Percentiles rank a stretch among this genome's conserved stretches.
phyloP scores from a whole-genome alignment of 2,888 invertebrate species.

The Eumerus sabulonum region DNA sequence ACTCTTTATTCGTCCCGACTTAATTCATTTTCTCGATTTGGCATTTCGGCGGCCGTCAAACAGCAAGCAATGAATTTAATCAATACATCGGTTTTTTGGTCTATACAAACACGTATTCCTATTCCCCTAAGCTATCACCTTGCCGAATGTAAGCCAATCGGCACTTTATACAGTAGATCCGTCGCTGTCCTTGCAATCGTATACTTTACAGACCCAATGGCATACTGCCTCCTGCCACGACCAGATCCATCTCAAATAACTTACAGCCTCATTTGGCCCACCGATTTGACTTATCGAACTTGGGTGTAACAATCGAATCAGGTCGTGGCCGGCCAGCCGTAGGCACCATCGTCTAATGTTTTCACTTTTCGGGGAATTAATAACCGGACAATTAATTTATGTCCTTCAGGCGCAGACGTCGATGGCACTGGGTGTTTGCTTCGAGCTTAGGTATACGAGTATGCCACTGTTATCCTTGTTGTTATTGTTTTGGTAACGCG shows the following conservation, averaged over 20 bases:
- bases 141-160: too few relatives aligned
- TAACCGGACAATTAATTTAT: constrained; percentile 62
- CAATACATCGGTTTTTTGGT: too few relatives aligned
- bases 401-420: constrained; percentile 30
- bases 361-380: constrained; percentile 60
- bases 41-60: constrained; percentile 35
- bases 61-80: constrained; percentile 40
- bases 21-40: constrained; percentile 22
- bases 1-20: constrained; percentile 40
- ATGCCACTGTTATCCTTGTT: constrained; percentile 34
- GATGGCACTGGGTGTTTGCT: constrained; percentile 9
- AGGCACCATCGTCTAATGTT: constrained; percentile 57
- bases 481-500: constrained; percentile 31
- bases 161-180: constrained; percentile 36
- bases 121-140: too few relatives aligned
- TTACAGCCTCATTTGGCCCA: constrained; percentile 39
- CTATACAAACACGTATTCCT: constrained; percentile 6
- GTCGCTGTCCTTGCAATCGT: too few relatives aligned
- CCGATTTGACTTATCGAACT: not conserved
- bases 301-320: not conserved
- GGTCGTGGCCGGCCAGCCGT: constrained; percentile 25
- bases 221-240: not conserved
- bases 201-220: too few relatives aligned
- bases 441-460: constrained; percentile 9
- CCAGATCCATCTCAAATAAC: constrained; percentile 40